Evolutionary conservation across 2,797 vertebrate species (phyloP).

Genomic region (Acanthopagrus latus): DNA sequence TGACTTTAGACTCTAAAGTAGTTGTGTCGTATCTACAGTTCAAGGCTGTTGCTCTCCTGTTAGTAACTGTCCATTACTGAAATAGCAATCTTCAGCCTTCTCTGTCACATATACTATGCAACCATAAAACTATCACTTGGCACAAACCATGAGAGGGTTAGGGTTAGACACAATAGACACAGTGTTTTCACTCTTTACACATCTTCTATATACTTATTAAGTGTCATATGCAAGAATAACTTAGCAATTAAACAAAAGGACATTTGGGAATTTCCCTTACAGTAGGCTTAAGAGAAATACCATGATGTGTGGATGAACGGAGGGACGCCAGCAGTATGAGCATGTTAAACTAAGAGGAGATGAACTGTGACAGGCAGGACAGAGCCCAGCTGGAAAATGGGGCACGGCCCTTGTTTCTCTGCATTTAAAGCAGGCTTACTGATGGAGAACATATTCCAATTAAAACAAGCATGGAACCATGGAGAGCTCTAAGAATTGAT

Average conservation of each 20-base stretch:
- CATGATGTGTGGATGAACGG: background rate
- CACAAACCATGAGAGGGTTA: too few relatives aligned
- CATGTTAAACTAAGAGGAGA: slow-evolving; percentile 15
- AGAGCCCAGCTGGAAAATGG: slow-evolving; percentile 1
- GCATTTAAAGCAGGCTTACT: slow-evolving; percentile 36
- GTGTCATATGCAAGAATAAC: too few relatives aligned
- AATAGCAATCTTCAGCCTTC: background rate
- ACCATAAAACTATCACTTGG: too few relatives aligned
- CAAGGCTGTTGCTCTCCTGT: slow-evolving; percentile 19
- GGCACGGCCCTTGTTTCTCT: slow-evolving; percentile 15
- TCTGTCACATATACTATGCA: too few relatives aligned
- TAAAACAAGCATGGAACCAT: slow-evolving; percentile 60
- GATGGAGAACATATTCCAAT: slow-evolving; percentile 63
- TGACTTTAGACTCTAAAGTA: background rate
- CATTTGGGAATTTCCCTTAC: too few relatives aligned
- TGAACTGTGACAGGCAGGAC: slow-evolving; percentile 11
- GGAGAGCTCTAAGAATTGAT: slow-evolving; percentile 53
- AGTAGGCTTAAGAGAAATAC: background rate
- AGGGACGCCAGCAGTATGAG: background rate
- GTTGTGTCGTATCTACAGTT: background rate
- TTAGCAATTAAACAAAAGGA: too few relatives aligned
- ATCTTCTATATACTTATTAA: too few relatives aligned
- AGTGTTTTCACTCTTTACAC: too few relatives aligned
- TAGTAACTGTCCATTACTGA: slow-evolving; percentile 51
- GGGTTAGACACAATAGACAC: too few relatives aligned